Evolutionary conservation across 2,113 vertebrate species (phyloP).

Genomic region (Genyomyrus donnyi): DNA sequence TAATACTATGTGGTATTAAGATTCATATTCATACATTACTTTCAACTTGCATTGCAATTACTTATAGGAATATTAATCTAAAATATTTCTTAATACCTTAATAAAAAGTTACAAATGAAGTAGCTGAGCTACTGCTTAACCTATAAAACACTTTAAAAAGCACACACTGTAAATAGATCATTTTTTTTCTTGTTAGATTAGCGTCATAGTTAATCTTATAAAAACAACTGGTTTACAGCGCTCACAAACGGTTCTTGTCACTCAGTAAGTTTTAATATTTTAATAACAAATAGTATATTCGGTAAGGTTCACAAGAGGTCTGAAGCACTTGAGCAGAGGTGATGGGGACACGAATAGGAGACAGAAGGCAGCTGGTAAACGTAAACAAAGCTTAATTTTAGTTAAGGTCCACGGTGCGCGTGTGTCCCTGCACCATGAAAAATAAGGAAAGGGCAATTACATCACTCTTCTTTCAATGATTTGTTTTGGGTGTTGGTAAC

Average conservation of each 20-base stretch:
- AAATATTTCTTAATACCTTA: not conserved
- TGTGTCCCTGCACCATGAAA: not conserved
- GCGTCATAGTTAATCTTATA: not conserved
- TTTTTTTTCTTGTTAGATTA: not conserved
- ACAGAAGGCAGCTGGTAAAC: constrained; percentile 33
- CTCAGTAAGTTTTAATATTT: not conserved
- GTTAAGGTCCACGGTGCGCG: not conserved
- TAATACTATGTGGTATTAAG: not conserved
- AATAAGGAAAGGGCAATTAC: not conserved
- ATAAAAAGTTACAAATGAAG: not conserved
- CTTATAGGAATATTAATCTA: not conserved
- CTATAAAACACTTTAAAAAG: not conserved
- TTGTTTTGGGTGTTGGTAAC: not conserved
- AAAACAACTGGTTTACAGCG: not conserved
- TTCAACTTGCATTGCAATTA: not conserved
- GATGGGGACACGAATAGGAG: constrained; percentile 14
- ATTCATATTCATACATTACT: not conserved
- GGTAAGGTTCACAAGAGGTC: not conserved
- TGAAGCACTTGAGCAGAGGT: not conserved
- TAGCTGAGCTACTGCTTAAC: not conserved
- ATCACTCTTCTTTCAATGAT: not conserved
- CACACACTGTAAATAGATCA: not conserved
- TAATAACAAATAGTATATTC: not conserved
- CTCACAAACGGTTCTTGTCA: not conserved
- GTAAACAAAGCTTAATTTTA: constrained; percentile 41